Evolutionary conservation across 2,888 invertebrate species (phyloP).

Genomic region (Nomada ferruginata): DNA sequence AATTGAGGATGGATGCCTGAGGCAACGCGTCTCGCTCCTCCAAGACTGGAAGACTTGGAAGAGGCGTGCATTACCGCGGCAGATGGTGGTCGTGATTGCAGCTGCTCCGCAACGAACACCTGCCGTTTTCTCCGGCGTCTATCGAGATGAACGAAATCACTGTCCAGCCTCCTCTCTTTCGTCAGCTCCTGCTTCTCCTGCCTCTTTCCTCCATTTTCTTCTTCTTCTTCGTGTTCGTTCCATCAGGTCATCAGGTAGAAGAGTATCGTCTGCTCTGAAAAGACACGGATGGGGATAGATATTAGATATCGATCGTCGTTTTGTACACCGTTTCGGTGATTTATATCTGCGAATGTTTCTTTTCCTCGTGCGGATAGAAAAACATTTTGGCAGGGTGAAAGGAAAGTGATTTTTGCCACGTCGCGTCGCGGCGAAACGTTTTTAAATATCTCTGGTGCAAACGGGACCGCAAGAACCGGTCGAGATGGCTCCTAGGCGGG

Average conservation of each 20-base stretch:
- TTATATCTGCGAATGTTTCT: background rate
- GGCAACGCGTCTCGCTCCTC: constrained; percentile 55
- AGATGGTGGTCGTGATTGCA: constrained; percentile 82
- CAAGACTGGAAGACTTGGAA: constrained; percentile 56
- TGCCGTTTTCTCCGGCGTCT: constrained; percentile 80
- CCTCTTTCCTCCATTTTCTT: background rate
- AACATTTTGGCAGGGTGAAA: background rate
- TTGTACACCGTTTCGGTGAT: too few relatives aligned
- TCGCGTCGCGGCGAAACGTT: constrained; percentile 22
- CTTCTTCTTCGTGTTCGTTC: background rate
- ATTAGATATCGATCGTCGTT: constrained; percentile 31
- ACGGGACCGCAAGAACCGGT: constrained; percentile 38
- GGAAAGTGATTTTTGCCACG: constrained; percentile 45
- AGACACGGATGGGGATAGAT: constrained; percentile 15
- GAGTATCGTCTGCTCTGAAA: background rate
- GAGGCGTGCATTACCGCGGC: constrained; percentile 74
- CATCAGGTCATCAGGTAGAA: background rate
- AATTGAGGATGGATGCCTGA: constrained; percentile 73
- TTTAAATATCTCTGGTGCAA: constrained; percentile 29
- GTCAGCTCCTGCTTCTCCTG: background rate
- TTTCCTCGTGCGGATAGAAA: background rate
- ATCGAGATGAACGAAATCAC: constrained; percentile 77
- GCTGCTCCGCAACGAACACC: constrained; percentile 81
- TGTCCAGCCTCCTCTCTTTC: constrained; percentile 53
- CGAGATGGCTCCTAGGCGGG: constrained; percentile 22